Percentiles rank a stretch among this genome's conserved stretches.
Evolutionary conservation across 1,140 invertebrate species (phyloP).

Genomic region (Odontomachus brunneus): DNA sequence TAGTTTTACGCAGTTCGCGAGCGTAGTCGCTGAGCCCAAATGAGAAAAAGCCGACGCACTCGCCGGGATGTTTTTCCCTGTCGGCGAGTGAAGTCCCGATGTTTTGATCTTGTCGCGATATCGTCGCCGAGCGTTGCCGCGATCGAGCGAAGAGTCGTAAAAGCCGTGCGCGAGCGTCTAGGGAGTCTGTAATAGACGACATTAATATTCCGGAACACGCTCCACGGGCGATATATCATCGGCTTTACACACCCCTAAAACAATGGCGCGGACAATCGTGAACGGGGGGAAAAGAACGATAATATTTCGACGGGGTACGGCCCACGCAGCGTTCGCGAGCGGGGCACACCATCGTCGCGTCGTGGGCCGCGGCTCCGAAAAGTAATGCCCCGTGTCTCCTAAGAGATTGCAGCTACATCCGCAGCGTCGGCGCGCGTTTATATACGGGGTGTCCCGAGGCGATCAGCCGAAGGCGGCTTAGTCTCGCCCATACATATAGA

Average conservation of each 20-base stretch:
- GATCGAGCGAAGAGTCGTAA: conserved; percentile 44
- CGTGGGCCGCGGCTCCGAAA: conserved; percentile 64
- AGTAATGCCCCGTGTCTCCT: conserved; percentile 70
- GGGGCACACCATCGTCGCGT: conserved; percentile 42
- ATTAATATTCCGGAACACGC: conserved; percentile 73
- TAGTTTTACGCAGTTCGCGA: too few relatives aligned
- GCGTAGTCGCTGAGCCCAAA: too few relatives aligned
- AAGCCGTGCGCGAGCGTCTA: conserved; percentile 37
- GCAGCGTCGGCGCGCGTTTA: conserved; percentile 15
- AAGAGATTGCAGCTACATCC: conserved; percentile 71
- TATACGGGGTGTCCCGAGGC: conserved; percentile 61
- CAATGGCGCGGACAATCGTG: conserved; percentile 67
- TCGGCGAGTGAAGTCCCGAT: not conserved
- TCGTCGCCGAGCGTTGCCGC: not conserved
- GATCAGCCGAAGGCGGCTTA: conserved; percentile 1
- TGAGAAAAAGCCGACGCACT: too few relatives aligned
- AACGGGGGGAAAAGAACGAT: conserved; percentile 55
- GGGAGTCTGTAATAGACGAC: conserved; percentile 68
- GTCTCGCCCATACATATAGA: not conserved
- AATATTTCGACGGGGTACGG: conserved; percentile 72
- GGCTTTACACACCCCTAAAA: conserved; percentile 74
- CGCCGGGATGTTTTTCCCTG: too few relatives aligned
- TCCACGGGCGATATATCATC: conserved; percentile 70
- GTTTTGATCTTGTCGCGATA: not conserved
- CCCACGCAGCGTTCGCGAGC: conserved; percentile 60